Evolutionary conservation across 1,140 invertebrate genomes (phyloP).

Genomic region (Zaprionus davidi): DNA sequence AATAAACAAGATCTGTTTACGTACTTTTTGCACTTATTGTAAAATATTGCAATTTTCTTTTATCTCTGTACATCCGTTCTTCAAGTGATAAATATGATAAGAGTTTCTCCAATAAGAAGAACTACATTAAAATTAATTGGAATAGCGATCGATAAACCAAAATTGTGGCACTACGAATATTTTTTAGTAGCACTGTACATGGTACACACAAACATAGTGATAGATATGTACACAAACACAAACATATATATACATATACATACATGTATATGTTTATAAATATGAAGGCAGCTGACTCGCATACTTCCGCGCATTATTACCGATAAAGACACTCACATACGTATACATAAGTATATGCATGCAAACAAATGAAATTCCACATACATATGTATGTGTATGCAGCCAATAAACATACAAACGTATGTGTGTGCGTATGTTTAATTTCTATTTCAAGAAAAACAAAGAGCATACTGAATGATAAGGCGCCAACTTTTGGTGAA

Average conservation of each 20-base stretch:
- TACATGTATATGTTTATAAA: constrained; percentile 1
- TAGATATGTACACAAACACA: constrained; percentile 19
- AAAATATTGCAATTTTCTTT: constrained; percentile 6
- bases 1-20: constrained; percentile 5
- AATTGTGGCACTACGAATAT: not conserved
- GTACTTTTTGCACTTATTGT: constrained; percentile 4
- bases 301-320: constrained; percentile 37
- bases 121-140: not conserved
- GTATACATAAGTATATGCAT: constrained; percentile 19
- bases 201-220: constrained; percentile 5
- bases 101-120: not conserved
- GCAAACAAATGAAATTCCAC: constrained; percentile 28
- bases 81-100: not conserved
- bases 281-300: constrained; percentile 32
- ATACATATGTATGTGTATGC: not conserved
- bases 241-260: constrained; percentile 1
- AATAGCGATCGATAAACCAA: not conserved
- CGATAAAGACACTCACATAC: constrained; percentile 21
- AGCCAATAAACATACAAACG: constrained; percentile 6
- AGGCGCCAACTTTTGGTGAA: constrained; percentile 24
- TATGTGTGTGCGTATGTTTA: constrained; percentile 6
- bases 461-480: constrained; percentile 42
- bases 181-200: not conserved
- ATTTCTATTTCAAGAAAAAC: constrained; percentile 44
- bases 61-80: not conserved